Conservation (phyloP, 2,888 invertebrate genomes). For the Cantharis rustica region DNA sequence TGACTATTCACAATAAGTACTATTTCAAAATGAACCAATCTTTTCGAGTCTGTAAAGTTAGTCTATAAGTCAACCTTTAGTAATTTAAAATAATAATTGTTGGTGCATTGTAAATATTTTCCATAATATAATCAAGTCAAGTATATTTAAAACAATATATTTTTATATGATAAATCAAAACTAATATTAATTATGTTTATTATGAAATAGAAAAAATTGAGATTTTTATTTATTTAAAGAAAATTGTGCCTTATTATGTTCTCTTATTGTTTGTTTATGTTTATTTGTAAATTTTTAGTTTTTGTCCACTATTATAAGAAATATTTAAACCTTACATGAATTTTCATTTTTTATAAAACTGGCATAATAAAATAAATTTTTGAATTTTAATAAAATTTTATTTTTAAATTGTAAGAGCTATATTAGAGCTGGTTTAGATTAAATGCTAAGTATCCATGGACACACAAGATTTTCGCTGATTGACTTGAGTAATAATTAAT, state of each 20-base stretch:
- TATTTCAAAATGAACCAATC: not conserved
- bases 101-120: constrained; percentile 18
- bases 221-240: not conserved
- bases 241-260: not conserved
- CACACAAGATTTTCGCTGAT: no score
- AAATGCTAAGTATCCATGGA: no score
- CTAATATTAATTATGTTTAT: not conserved
- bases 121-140: not conserved
- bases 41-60: not conserved
- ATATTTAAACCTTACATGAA: not conserved
- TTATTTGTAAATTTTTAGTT: not conserved
- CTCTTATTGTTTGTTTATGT: not conserved
- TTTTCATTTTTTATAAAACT: not conserved
- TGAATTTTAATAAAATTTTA: not conserved
- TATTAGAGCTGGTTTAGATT: no score
- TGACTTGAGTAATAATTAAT: no score
- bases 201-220: not conserved
- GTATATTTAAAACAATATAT: not conserved
- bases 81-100: not conserved
- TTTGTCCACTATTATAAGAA: not conserved
- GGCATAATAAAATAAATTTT: not conserved
- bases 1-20: no score
- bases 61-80: not conserved
- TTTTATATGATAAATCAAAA: not conserved
- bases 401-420: not conserved